Conservation (phyloP, 2,888 invertebrate genomes). For the Physocephala rufipes region DNA sequence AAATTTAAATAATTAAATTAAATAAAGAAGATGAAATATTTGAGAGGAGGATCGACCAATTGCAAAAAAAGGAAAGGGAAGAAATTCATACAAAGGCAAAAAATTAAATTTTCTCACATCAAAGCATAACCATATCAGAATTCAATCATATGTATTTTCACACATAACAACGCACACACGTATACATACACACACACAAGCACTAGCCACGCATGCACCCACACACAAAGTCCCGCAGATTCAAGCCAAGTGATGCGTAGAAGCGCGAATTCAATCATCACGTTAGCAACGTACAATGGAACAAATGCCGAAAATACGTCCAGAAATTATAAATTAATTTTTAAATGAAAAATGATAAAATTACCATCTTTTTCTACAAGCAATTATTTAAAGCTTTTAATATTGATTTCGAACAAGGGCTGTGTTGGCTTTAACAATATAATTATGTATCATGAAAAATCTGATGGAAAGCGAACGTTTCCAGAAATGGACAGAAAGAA, state of each 20-base stretch:
- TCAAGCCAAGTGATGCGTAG: not conserved
- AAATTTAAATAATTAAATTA: not conserved
- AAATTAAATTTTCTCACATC: constrained; percentile 31
- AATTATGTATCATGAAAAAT: too few relatives aligned
- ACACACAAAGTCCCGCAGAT: too few relatives aligned
- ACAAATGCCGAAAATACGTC: not conserved
- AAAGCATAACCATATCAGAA: constrained; percentile 32
- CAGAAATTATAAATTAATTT: too few relatives aligned
- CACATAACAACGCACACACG: not conserved
- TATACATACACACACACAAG: constrained; percentile 7
- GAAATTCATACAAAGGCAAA: constrained; percentile 1
- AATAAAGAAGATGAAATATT: not conserved
- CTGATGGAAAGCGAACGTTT: too few relatives aligned
- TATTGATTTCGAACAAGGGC: too few relatives aligned
- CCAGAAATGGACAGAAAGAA: too few relatives aligned
- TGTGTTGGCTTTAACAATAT: too few relatives aligned
- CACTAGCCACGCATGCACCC: not conserved
- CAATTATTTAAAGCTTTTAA: too few relatives aligned
- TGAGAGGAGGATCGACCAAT: too few relatives aligned
- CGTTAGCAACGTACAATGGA: not conserved
- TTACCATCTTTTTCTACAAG: too few relatives aligned
- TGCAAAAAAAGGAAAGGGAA: not conserved
- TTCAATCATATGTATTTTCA: constrained; percentile 33
- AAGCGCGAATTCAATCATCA: not conserved
- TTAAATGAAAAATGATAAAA: too few relatives aligned